Evolutionary conservation across 37 sponge, comb jelly and placozoan genomes (phyloP).

Genomic region (Beroe forskalii): DNA sequence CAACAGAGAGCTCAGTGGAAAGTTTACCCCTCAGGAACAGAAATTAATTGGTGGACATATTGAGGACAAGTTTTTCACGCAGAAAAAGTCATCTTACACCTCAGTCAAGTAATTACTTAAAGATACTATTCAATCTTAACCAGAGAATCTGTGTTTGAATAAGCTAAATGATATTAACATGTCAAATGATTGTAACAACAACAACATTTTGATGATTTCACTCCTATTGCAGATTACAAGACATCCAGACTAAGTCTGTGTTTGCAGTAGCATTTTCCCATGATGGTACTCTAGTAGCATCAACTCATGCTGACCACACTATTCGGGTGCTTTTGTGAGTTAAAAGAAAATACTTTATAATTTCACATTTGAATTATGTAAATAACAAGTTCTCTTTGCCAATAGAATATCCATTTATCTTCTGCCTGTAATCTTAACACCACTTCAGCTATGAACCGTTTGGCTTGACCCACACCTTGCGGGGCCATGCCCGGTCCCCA

Average conservation of each 20-base stretch:
- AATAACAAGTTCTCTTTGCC: too few relatives aligned
- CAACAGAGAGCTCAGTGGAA: conserved; percentile 18
- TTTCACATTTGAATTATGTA: too few relatives aligned
- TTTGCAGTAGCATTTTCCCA: conserved; percentile 64
- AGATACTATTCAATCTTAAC: too few relatives aligned
- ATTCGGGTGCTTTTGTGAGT: conserved; percentile 51
- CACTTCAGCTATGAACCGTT: conserved; percentile 57
- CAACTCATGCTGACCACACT: conserved; percentile 58
- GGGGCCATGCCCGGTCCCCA: conserved; percentile 57
- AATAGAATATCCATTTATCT: too few relatives aligned
- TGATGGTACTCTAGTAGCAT: conserved; percentile 59
- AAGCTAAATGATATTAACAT: background rate
- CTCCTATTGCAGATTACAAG: conserved; percentile 34
- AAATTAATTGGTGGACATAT: conserved; percentile 52
- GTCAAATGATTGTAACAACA: too few relatives aligned
- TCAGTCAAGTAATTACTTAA: conserved; percentile 58
- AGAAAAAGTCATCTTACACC: conserved; percentile 52
- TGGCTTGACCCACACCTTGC: conserved; percentile 61
- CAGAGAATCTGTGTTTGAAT: too few relatives aligned
- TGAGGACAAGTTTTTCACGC: conserved; percentile 63
- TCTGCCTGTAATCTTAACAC: too few relatives aligned
- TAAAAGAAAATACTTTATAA: background rate
- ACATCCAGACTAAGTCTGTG: conserved; percentile 62
- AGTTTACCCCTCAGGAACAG: conserved; percentile 20
- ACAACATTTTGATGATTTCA: too few relatives aligned